These are phyloP conservation scores for Thamnophis sirtalis DNA, from an alignment of 2,113 vertebrate genomes.

Conservation along the genomic window DNA sequence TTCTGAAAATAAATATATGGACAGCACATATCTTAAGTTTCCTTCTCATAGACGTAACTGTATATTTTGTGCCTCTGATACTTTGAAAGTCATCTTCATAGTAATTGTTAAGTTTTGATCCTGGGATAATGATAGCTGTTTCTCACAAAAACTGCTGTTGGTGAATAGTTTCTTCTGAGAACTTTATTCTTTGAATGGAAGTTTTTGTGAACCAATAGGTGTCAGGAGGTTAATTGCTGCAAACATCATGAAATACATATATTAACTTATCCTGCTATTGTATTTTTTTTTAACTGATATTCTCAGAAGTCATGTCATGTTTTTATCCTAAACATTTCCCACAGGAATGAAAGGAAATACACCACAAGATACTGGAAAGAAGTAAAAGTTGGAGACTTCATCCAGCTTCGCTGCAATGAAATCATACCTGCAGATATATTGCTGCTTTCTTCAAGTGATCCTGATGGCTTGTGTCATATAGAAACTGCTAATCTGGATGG, in stretches of 20 bases:
- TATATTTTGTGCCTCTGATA: too few species aligned
- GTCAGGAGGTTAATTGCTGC: background rate
- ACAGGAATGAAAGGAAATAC: constrained; percentile 80
- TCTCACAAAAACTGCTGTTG: background rate
- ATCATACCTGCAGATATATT: constrained; percentile 92
- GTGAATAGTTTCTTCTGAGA: background rate
- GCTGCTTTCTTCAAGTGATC: constrained; percentile 92
- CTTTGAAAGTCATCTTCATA: background rate
- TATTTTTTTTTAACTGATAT: background rate
- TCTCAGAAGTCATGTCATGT: background rate
- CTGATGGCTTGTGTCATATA: constrained; percentile 91
- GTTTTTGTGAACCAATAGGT: background rate
- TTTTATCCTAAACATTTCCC: background rate
- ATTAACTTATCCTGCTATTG: background rate
- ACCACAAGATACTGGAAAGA: constrained; percentile 93
- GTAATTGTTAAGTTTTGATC: background rate
- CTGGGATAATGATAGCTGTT: background rate
- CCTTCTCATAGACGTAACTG: background rate
- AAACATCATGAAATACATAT: background rate
- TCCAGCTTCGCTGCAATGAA: constrained; percentile 91
- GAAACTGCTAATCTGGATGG: constrained; percentile 97
- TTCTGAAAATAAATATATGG: background rate
- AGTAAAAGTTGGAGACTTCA: constrained; percentile 88
- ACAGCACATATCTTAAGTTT: background rate
- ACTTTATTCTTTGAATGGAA: background rate